Percentiles rank a stretch among this genome's conserved stretches.
Evolutionary conservation across 2,888 invertebrate genomes (phyloP).

Genomic region (Cordilura impudica): DNA sequence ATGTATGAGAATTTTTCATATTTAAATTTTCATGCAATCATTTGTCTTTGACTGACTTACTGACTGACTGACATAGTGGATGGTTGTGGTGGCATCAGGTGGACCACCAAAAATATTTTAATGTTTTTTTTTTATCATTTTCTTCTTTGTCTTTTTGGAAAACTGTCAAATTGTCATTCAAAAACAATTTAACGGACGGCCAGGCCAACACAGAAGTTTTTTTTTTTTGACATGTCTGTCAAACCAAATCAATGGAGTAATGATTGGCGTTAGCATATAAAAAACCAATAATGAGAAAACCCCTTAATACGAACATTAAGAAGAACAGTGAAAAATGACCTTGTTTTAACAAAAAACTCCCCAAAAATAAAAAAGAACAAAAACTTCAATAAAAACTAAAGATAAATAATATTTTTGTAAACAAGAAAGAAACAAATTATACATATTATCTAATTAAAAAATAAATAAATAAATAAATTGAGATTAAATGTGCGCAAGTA

Average conservation of each 20-base stretch:
- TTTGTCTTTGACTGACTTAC: slow-evolving; percentile 44
- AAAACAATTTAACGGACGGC: slow-evolving; percentile 57
- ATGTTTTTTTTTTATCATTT: slow-evolving; percentile 4
- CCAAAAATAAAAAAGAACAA: neutral
- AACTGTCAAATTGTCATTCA: slow-evolving; percentile 60
- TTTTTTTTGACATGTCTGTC: slow-evolving; percentile 56
- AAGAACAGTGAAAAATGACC: neutral
- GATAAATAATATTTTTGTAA: slow-evolving; percentile 47
- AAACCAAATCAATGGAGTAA: slow-evolving; percentile 54
- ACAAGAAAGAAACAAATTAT: slow-evolving; percentile 28
- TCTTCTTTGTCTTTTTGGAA: slow-evolving; percentile 26
- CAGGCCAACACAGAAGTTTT: slow-evolving; percentile 54
- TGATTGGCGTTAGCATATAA: slow-evolving; percentile 36
- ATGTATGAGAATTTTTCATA: neutral
- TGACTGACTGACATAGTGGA: neutral
- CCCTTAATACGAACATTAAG: neutral
- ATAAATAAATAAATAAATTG: slow-evolving; percentile 14
- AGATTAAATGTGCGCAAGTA: slow-evolving; percentile 12
- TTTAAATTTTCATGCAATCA: slow-evolving; percentile 16
- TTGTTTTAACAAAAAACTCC: slow-evolving; percentile 38
- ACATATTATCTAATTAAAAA: slow-evolving; percentile 51
- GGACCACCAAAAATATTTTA: slow-evolving; percentile 53
- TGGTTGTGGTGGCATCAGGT: slow-evolving; percentile 44
- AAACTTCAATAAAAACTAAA: slow-evolving; percentile 12
- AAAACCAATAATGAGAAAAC: neutral